phyloP scores from a whole-genome alignment of 2,888 invertebrate species.

The Folsomia candida region DNA sequence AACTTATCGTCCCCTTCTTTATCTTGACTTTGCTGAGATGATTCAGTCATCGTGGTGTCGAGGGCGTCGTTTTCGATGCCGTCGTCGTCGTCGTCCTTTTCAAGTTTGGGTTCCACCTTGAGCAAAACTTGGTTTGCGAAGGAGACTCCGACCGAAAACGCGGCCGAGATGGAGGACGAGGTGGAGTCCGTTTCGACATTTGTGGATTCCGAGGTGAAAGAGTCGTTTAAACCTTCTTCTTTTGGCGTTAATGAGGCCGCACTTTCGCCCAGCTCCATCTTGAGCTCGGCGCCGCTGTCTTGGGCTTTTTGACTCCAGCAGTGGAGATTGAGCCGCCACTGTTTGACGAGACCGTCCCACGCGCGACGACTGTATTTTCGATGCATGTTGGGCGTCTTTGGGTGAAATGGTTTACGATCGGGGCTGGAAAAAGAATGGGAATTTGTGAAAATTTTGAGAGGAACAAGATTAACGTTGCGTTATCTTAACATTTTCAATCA shows the following conservation, averaged over 20 bases:
- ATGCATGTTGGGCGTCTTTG: conserved; percentile 84
- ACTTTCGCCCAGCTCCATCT: neutral
- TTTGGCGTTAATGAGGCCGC: conserved; percentile 12
- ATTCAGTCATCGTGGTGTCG: neutral
- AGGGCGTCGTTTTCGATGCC: neutral
- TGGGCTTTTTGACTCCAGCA: conserved; percentile 60
- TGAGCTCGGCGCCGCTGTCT: conserved; percentile 11
- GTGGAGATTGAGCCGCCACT: conserved; percentile 84
- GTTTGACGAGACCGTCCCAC: conserved; percentile 83
- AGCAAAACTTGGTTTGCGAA: neutral
- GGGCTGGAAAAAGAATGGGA: conserved; percentile 51
- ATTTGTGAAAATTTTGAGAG: too few species aligned
- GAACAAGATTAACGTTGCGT: too few species aligned
- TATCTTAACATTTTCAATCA: too few species aligned
- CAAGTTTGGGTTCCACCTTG: conserved; percentile 21
- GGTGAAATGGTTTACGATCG: conserved; percentile 69
- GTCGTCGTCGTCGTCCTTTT: conserved; percentile 9
- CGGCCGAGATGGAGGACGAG: conserved; percentile 37
- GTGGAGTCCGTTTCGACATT: conserved; percentile 30
- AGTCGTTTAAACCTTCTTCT: conserved; percentile 32
- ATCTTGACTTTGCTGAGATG: neutral
- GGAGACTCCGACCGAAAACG: conserved; percentile 23
- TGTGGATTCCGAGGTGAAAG: conserved; percentile 33
- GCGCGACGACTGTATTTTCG: conserved; percentile 84
- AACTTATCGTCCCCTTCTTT: neutral